Evolutionary conservation across 2,888 invertebrate species (phyloP), one percentile per base, ranked within the genome.

Genomic region (Andrena praecox): DNA sequence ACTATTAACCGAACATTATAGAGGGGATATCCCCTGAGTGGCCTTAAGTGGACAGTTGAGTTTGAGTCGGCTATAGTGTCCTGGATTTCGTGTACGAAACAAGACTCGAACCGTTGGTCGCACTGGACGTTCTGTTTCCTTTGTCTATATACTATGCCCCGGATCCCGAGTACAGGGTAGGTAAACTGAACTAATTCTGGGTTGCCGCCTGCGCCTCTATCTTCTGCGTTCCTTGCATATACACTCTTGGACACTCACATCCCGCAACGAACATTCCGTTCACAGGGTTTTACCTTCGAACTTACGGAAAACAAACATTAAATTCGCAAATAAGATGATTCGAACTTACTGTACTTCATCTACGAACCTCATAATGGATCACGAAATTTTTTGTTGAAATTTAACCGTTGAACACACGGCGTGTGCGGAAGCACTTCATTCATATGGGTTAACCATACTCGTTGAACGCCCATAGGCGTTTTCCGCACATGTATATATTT

Each of bases 41-140:
- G 52, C 52, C 20, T 52, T 52, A 20, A 52, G 52, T 52, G 52
- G 52, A n/a, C 52, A 52, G 20, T 20, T 52, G 52, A 52, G 52
- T 52, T 52, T n/a, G 20, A 52, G 52, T 10, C 8, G 20, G 8
- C 52, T 52, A 20, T 52, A 52, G 52, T 20, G 52, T 52, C n/a
- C 52, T n/a, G 52, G 52, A 52, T 52, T 52, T 52, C 52, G 52
- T 52, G 52, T 52, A 52, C n/a, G 20, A 52, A 52, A 52, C 52
- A 20, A 20, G 52, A 52, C 52, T 52, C 20, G 52, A 52, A 52
- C n/a, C 52, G 52, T 52, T 52, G 50, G 50, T 52, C 50, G 50
- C n/a, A 20, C n/a, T 20, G 52, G 52, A 52, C 52, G 52, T 52
- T n/a, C 20, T 20, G 52, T 52, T 52, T 52, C 52, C 20, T 52